Base-by-base conservation (phyloP, 2,113 vertebrate species). In the Neopipo cinnamomea region DNA sequence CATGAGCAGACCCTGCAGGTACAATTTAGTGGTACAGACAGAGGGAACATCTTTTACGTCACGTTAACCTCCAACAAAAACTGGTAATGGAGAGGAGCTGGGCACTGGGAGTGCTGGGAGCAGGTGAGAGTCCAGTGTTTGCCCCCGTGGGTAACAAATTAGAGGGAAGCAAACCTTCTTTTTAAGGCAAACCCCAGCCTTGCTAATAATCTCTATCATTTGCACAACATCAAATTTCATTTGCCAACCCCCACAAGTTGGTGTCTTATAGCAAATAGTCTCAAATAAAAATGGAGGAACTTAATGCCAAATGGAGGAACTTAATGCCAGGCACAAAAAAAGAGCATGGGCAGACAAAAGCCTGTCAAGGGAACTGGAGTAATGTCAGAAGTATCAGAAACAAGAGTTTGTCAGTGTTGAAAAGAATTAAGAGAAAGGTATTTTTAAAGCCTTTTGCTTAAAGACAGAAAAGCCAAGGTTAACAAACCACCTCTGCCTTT, bases 281-380 rank as follows among this genome's bases (percentile, higher is more conserved):
- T 79, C 71, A 75, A 73, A 73, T 12, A 27, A 39, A 53, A 89
- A 20, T 7, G 5, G 14, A 42, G 23, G 37, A 37, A 61, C 63
- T 56, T 24, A 75, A 89, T 15, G 15, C 24, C 70, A 68, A 89
- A 20, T 7, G 5, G 14, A 42, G 23, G 37, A 37, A 61, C 63
- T 56, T 24, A 75, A 89, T 15, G 15, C 24, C 70, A 68, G 33
- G 58, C 79, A 92, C 3, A 3, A 77, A 31, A 92, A 93, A 87
- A 67, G 49, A 71, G 33, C 85, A 33, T 19, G 52, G 52, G 72
- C 84, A 96, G 94, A 95, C 95, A 96, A 97, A 96, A 96, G 80
- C 87, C 56, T 83, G 74, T 87, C 87, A 93, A 92, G 95, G 86
- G 91, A 94, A 72, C 28, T 19, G 61, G 80, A 91, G 44, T 47